These are phyloP conservation scores for Apodemus agrarius DNA, from an alignment of 2,797 vertebrate species.

Conservation along the genomic window DNA sequence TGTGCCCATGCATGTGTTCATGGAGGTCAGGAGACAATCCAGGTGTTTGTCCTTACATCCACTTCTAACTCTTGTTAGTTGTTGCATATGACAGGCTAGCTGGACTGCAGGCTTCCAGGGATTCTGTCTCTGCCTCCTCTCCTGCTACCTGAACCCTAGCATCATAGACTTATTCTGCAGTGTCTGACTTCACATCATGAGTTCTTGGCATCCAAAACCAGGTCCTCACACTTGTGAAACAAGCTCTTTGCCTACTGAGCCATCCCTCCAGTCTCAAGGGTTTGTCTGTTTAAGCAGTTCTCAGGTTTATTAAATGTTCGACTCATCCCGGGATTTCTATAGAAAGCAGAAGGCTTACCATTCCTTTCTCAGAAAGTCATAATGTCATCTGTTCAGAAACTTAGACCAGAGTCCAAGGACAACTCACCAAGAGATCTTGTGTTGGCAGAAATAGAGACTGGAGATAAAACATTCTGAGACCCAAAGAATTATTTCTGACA, in stretches of 20 bases:
- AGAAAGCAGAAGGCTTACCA: slow-evolving; percentile 17
- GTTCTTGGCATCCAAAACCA: neutral
- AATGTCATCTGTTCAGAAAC: neutral
- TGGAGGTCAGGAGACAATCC: neutral
- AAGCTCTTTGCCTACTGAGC: neutral
- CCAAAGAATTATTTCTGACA: slow-evolving; percentile 8
- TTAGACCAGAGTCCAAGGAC: neutral
- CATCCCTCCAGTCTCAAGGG: neutral
- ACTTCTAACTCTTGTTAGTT: neutral
- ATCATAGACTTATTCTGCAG: neutral
- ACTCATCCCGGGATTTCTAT: neutral
- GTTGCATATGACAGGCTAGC: neutral
- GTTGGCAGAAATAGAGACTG: slow-evolving; percentile 9
- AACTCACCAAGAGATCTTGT: neutral
- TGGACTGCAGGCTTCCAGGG: neutral
- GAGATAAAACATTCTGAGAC: neutral
- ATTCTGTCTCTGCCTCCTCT: neutral
- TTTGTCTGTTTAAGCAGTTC: neutral
- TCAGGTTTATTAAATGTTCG: neutral
- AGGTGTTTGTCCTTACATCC: neutral
- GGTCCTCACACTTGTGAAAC: neutral
- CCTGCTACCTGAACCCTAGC: too few species aligned
- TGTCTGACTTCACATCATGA: neutral
- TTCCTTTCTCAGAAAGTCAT: neutral
- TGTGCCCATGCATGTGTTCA: neutral